Percentiles rank a stretch among this genome's conserved stretches.
Evolutionary conservation across 2,797 vertebrate genomes (phyloP).

Genomic region (Ara ararauna): DNA sequence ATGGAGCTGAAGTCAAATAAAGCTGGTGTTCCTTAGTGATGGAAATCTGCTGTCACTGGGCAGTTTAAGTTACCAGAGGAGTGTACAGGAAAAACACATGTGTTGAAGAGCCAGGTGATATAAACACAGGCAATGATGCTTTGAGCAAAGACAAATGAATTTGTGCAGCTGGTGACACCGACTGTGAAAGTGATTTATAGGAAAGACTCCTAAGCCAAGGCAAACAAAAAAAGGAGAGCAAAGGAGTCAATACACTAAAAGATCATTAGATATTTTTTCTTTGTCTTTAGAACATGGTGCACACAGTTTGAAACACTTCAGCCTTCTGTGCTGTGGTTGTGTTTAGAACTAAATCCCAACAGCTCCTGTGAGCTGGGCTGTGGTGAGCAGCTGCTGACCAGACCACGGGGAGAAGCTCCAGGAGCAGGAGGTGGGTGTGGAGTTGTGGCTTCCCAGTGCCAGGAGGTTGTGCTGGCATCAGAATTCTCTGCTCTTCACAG

Average conservation of each 20-base stretch:
- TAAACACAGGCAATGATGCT: not conserved
- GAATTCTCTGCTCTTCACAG: not conserved
- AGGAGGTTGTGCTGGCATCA: not conserved
- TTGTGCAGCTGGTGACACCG: slow-evolving; percentile 28
- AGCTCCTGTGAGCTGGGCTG: not conserved
- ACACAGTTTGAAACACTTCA: not conserved
- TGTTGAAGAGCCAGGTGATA: not conserved
- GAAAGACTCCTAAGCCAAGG: not conserved
- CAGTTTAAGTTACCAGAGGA: not conserved
- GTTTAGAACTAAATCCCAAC: not conserved
- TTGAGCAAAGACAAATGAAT: slow-evolving; percentile 48
- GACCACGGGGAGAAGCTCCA: not conserved
- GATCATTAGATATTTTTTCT: not conserved
- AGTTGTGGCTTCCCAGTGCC: accelerated
- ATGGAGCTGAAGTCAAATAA: not conserved
- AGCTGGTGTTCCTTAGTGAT: not conserved
- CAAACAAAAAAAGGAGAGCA: not conserved
- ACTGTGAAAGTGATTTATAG: slow-evolving; percentile 39
- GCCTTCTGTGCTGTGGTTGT: not conserved
- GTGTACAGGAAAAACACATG: not conserved
- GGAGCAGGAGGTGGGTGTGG: not conserved
- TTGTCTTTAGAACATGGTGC: not conserved
- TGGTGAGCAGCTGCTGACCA: not conserved
- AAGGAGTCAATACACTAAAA: not conserved
- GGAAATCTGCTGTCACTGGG: not conserved